Evolutionary conservation across 2,797 vertebrate species (phyloP).

Genomic region (Chloroceryle amazona): DNA sequence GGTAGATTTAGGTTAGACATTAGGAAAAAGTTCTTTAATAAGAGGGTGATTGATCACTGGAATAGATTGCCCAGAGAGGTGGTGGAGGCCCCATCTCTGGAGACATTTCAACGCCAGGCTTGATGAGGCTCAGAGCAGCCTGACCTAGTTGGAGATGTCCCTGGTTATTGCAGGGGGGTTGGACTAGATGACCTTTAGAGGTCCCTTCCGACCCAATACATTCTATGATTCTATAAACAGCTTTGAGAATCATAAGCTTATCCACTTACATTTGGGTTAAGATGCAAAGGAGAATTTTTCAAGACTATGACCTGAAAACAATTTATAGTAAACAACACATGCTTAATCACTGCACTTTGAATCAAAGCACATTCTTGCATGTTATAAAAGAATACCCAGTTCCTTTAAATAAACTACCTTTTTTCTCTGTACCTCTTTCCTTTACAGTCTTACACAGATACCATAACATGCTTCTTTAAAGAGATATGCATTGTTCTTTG

Average conservation of each 20-base stretch:
- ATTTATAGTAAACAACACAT: background rate
- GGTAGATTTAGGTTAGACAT: too few species aligned
- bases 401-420: background rate
- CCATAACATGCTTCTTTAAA: background rate
- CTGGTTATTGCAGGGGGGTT: too few species aligned
- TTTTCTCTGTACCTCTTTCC: background rate
- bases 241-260: background rate
- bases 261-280: background rate
- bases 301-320: background rate
- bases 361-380: background rate
- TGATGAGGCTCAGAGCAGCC: too few species aligned
- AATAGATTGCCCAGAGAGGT: too few species aligned
- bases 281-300: background rate
- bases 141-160: too few species aligned
- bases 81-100: too few species aligned
- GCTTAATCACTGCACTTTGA: background rate
- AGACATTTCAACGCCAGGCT: too few species aligned
- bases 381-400: background rate
- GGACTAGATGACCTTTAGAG: too few species aligned
- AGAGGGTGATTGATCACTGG: too few species aligned
- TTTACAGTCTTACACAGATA: background rate
- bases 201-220: too few species aligned
- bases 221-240: background rate
- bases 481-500: background rate
- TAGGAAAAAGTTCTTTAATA: too few species aligned